These are phyloP conservation scores for Diloba caeruleocephala DNA, from an alignment of 2,888 invertebrate genomes.

Conservation along the genomic window DNA sequence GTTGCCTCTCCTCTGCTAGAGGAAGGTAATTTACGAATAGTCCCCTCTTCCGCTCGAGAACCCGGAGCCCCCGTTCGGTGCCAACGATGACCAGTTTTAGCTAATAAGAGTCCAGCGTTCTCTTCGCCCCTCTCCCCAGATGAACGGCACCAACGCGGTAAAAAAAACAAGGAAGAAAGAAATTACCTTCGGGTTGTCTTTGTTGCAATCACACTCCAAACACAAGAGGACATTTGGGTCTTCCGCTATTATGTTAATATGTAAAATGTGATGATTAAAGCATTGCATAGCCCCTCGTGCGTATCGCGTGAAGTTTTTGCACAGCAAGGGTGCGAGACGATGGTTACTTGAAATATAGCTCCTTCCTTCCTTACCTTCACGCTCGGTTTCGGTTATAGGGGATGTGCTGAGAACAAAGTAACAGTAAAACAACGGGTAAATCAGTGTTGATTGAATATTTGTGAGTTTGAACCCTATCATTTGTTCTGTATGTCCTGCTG, in stretches of 20 bases:
- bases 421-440: not conserved
- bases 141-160: too few species aligned
- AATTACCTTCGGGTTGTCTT: too few species aligned
- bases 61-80: too few species aligned
- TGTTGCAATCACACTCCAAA: too few species aligned
- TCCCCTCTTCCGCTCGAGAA: too few species aligned
- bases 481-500: not conserved
- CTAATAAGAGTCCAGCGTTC: too few species aligned
- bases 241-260: conserved; percentile 42
- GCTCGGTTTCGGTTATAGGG: conserved; percentile 36
- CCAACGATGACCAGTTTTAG: too few species aligned
- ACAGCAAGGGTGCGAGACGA: conserved; percentile 8
- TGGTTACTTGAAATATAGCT: conserved; percentile 43
- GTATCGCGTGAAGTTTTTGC: conserved; percentile 43
- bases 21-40: too few species aligned
- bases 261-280: conserved; percentile 29
- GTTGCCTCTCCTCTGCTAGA: too few species aligned
- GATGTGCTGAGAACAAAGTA: conserved; percentile 10
- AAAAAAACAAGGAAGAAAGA: too few species aligned
- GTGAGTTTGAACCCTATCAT: not conserved
- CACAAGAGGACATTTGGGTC: conserved; percentile 20
- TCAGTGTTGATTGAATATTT: not conserved
- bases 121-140: too few species aligned
- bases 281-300: conserved; percentile 17
- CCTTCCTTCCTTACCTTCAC: conserved; percentile 50